A percentile compares a stretch with the other conserved stretches of the same genome.
Evolutionary conservation across 2,888 invertebrate genomes (phyloP).

Genomic region (Apomyelois bistriatella): DNA sequence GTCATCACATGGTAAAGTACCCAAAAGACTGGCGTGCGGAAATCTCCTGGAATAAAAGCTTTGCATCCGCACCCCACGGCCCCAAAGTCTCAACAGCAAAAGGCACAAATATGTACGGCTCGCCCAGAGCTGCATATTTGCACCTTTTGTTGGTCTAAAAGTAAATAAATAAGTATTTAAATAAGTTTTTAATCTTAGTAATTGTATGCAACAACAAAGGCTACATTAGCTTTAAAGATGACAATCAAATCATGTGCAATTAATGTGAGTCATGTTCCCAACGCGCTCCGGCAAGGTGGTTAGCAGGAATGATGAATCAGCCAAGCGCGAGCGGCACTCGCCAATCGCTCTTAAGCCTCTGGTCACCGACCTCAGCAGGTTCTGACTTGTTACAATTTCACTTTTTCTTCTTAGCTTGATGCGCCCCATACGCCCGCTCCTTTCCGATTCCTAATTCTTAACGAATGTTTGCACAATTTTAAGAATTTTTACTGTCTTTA

Average conservation of each 20-base stretch:
- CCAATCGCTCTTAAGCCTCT: slow-evolving; percentile 47
- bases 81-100: too few relatives aligned
- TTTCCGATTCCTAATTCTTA: too few relatives aligned
- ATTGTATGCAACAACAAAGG: too few relatives aligned
- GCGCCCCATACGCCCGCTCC: not conserved
- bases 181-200: too few relatives aligned
- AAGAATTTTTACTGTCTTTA: not conserved
- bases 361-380: slow-evolving; percentile 76
- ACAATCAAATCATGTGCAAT: not conserved
- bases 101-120: too few relatives aligned
- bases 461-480: not conserved
- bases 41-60: too few relatives aligned
- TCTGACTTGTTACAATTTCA: slow-evolving; percentile 74
- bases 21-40: too few relatives aligned
- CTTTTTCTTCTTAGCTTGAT: slow-evolving; percentile 55
- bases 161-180: too few relatives aligned
- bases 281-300: slow-evolving; percentile 40
- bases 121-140: too few relatives aligned
- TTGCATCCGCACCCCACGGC: too few relatives aligned
- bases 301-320: slow-evolving; percentile 60
- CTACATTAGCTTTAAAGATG: not conserved
- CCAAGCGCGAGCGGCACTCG: slow-evolving; percentile 47
- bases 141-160: too few relatives aligned
- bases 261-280: slow-evolving; percentile 24
- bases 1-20: too few relatives aligned